Evolutionary conservation across 2,888 invertebrate genomes (phyloP).

Genomic region (Spisula solida): DNA sequence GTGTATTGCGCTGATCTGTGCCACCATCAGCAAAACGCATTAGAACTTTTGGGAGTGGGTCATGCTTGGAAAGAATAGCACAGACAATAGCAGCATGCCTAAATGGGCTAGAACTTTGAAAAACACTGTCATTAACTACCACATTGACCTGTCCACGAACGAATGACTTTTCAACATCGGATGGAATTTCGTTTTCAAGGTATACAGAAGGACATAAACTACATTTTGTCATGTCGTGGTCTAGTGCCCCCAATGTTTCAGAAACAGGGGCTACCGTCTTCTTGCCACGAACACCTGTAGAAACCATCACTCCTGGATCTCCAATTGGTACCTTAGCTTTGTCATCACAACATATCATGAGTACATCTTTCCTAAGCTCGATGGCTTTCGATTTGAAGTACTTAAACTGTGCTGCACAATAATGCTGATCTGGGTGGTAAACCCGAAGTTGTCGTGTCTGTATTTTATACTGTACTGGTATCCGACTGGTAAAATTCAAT

Average conservation of each 20-base stretch:
- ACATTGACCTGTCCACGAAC: conserved; percentile 45
- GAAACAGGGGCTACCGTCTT: conserved; percentile 25
- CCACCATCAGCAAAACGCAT: conserved; percentile 49
- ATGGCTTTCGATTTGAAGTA: conserved; percentile 5
- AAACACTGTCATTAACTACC: conserved; percentile 54
- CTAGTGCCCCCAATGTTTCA: conserved; percentile 9
- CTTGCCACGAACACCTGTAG: conserved; percentile 51
- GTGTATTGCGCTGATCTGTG: conserved; percentile 48
- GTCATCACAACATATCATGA: conserved; percentile 44
- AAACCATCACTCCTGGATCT: conserved; percentile 40
- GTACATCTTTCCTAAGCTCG: background rate
- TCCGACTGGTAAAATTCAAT: background rate
- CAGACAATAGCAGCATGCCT: conserved; percentile 43
- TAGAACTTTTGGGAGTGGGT: background rate
- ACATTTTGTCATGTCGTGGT: conserved; percentile 50
- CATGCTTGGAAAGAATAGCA: background rate
- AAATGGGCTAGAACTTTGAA: conserved; percentile 47
- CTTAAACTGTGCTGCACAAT: conserved; percentile 4
- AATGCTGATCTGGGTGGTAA: background rate
- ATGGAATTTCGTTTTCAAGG: conserved; percentile 43
- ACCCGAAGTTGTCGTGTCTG: background rate
- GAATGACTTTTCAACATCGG: conserved; percentile 38
- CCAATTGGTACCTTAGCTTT: conserved; percentile 56
- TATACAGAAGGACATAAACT: conserved; percentile 46
- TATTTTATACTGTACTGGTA: conserved; percentile 21